These are phyloP conservation scores for Drosophila greeni DNA, from an alignment of 2,888 invertebrate species.

Conservation along the genomic window DNA sequence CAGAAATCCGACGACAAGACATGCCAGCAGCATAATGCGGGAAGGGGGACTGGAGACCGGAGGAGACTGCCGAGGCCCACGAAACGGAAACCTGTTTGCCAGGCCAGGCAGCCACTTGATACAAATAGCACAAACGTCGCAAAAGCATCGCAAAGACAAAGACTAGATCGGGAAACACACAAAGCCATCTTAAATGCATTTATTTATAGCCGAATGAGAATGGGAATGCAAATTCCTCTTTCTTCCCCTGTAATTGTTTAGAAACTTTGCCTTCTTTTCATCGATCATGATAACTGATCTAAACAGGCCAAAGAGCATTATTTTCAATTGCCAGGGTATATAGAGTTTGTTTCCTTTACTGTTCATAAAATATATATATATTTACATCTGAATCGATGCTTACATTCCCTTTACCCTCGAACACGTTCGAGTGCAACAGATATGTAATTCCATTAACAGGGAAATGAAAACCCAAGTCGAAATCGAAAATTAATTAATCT, in stretches of 20 bases:
- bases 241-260: conserved; percentile 9
- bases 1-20: conserved; percentile 22
- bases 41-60: not conserved
- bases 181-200: conserved; percentile 18
- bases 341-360: too few relatives aligned
- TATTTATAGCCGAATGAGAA: conserved; percentile 22
- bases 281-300: too few relatives aligned
- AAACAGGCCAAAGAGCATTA: too few relatives aligned
- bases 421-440: conserved; percentile 6
- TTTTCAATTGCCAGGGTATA: too few relatives aligned
- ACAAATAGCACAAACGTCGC: conserved; percentile 14
- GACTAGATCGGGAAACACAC: not conserved
- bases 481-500: conserved; percentile 36
- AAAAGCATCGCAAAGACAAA: conserved; percentile 4
- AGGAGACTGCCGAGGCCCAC: conserved; percentile 8
- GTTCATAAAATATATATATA: too few relatives aligned
- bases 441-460: conserved; percentile 29
- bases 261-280: too few relatives aligned
- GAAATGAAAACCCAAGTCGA: conserved; percentile 27
- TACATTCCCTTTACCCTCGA: conserved; percentile 14
- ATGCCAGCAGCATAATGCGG: conserved; percentile 12
- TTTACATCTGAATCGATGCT: not conserved
- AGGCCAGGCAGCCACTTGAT: conserved; percentile 12
- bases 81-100: conserved; percentile 27
- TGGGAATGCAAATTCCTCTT: not conserved